Percentiles rank a stretch among this genome's conserved stretches.
Evolutionary conservation across 2,888 invertebrate genomes (phyloP).

Genomic region (Mythimna loreyi): DNA sequence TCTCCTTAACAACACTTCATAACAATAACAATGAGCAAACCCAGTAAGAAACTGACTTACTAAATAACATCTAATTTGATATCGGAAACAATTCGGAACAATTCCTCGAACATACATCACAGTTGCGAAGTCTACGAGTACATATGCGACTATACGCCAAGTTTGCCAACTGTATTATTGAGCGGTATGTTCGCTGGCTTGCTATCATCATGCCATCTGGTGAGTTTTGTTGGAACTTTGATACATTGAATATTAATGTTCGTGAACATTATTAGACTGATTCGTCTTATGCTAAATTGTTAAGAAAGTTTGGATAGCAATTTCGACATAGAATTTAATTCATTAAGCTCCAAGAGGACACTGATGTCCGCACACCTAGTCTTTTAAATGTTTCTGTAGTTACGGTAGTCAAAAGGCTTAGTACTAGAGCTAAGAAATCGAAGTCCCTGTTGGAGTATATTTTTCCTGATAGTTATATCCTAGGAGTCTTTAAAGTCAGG

Average conservation of each 20-base stretch:
- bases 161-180: slow-evolving; percentile 40
- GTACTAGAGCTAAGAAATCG: too few relatives aligned
- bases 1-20: slow-evolving; percentile 8
- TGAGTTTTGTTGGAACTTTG: slow-evolving; percentile 35
- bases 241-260: slow-evolving; percentile 53
- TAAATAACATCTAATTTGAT: slow-evolving; percentile 60
- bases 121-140: slow-evolving; percentile 41
- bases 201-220: slow-evolving; percentile 43
- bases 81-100: slow-evolving; percentile 54
- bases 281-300: slow-evolving; percentile 29
- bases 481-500: too few relatives aligned
- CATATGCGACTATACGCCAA: slow-evolving; percentile 36
- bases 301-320: neutral
- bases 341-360: too few relatives aligned
- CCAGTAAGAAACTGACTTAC: slow-evolving; percentile 46
- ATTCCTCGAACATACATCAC: slow-evolving; percentile 48
- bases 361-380: too few relatives aligned
- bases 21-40: slow-evolving; percentile 32
- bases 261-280: slow-evolving; percentile 23
- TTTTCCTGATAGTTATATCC: too few relatives aligned
- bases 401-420: too few relatives aligned
- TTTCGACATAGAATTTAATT: neutral
- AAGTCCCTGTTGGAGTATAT: too few relatives aligned
- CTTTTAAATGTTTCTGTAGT: too few relatives aligned
- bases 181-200: slow-evolving; percentile 36